These are phyloP conservation scores for Campoletis raptor DNA, from an alignment of 2,888 invertebrate species.

Conservation along the genomic window DNA sequence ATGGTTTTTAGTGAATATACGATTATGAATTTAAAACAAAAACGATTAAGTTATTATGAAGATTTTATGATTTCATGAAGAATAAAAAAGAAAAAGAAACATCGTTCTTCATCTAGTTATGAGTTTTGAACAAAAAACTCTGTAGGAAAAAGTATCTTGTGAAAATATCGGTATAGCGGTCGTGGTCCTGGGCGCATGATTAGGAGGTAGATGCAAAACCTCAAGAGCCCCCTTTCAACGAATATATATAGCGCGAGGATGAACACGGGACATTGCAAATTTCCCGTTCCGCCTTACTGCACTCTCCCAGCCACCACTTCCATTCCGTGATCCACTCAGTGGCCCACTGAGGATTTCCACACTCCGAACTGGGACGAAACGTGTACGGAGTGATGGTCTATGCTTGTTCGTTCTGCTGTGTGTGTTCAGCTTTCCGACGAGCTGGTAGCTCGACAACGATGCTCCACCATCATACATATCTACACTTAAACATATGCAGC, in stretches of 20 bases:
- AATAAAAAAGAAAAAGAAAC: not conserved
- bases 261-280: constrained; percentile 75
- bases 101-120: not conserved
- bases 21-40: not conserved
- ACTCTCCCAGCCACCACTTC: constrained; percentile 51
- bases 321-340: constrained; percentile 72
- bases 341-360: constrained; percentile 75
- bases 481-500: not conserved
- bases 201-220: constrained; percentile 58
- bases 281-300: constrained; percentile 73
- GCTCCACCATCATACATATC: constrained; percentile 8
- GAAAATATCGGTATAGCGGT: constrained; percentile 36
- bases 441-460: constrained; percentile 28
- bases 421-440: constrained; percentile 55
- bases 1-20: not conserved
- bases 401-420: constrained; percentile 30
- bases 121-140: not conserved
- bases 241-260: constrained; percentile 41
- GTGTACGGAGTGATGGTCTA: constrained; percentile 12
- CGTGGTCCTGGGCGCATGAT: constrained; percentile 55
- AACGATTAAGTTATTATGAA: not conserved
- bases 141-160: constrained; percentile 17
- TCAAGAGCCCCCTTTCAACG: constrained; percentile 41
- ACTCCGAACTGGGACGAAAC: constrained; percentile 66
- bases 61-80: not conserved